phyloP scores from a whole-genome alignment of 2,797 vertebrate genomes.

The Cyprinodon diabolis region DNA sequence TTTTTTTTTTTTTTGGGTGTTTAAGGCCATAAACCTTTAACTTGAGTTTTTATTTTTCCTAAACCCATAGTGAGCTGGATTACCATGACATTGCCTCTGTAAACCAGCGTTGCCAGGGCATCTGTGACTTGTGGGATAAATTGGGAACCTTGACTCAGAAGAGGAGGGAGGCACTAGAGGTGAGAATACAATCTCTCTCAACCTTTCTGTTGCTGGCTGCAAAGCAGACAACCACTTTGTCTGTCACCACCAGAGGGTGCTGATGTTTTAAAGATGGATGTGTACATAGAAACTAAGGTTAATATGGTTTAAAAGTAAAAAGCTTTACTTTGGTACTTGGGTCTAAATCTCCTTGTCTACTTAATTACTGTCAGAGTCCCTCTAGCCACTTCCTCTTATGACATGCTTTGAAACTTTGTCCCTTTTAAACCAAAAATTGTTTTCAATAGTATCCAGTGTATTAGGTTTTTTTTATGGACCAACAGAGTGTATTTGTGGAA shows the following conservation, averaged over 20 bases:
- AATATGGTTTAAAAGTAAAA: too few species aligned
- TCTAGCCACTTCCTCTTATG: too few species aligned
- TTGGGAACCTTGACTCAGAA: slow-evolving; percentile 97
- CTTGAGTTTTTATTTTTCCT: not conserved
- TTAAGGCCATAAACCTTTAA: not conserved
- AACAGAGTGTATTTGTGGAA: too few species aligned
- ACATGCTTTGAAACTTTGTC: too few species aligned
- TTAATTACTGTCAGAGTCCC: too few species aligned
- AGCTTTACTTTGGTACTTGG: too few species aligned
- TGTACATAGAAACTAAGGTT: slow-evolving; percentile 9
- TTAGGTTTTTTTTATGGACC: too few species aligned
- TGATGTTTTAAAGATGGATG: slow-evolving; percentile 43
- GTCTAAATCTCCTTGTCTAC: too few species aligned
- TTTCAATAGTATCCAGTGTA: too few species aligned
- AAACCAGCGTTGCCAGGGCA: slow-evolving; percentile 95
- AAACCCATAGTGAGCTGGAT: slow-evolving; percentile 88
- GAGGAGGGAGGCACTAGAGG: slow-evolving; percentile 94
- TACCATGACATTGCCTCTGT: slow-evolving; percentile 92
- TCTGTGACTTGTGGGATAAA: slow-evolving; percentile 98
- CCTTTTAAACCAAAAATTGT: too few species aligned
- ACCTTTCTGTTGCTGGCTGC: not conserved
- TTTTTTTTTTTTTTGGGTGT: not conserved
- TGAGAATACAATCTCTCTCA: slow-evolving; percentile 52
- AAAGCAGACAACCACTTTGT: not conserved
- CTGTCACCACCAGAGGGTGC: slow-evolving; percentile 61